Evolutionary conservation across 1,140 invertebrate genomes (phyloP).

Genomic region (Drosophila hydei): DNA sequence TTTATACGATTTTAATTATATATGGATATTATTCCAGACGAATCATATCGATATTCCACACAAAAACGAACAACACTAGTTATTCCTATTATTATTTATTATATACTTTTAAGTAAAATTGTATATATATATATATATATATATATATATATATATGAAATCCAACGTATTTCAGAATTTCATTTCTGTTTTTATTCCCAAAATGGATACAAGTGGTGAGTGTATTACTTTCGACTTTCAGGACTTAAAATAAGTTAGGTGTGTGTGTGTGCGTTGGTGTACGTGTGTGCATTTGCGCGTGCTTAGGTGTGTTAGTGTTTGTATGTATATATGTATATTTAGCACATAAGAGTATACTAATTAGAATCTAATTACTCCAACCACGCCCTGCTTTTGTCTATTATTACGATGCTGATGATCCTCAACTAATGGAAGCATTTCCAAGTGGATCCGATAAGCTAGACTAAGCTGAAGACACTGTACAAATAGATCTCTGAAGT

Average conservation of each 20-base stretch:
- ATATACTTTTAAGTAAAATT: slow-evolving; percentile 16
- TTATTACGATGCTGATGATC: neutral
- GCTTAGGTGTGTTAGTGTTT: too few relatives aligned
- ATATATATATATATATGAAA: slow-evolving; percentile 16
- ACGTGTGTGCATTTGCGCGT: too few relatives aligned
- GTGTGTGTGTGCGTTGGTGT: too few relatives aligned
- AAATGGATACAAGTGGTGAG: slow-evolving; percentile 10
- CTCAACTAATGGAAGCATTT: slow-evolving; percentile 14
- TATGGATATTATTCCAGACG: too few relatives aligned
- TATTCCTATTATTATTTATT: slow-evolving; percentile 2
- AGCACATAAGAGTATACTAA: neutral
- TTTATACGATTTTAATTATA: too few relatives aligned
- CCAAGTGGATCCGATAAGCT: neutral
- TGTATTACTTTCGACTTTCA: slow-evolving; percentile 23
- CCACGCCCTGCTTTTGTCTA: neutral
- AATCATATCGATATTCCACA: too few relatives aligned
- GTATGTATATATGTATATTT: slow-evolving; percentile 7
- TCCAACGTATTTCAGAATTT: neutral
- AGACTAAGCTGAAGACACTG: slow-evolving; percentile 4
- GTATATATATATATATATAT: neutral
- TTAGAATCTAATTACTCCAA: slow-evolving; percentile 1
- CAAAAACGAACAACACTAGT: neutral
- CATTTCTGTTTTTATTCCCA: slow-evolving; percentile 2
- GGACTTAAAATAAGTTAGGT: slow-evolving; percentile 10
- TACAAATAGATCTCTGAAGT: slow-evolving; percentile 13